A percentile compares a stretch with the other conserved stretches of the same genome.
Evolutionary conservation across 1,140 invertebrate species (phyloP).

Genomic region (Agrilus planipennis): DNA sequence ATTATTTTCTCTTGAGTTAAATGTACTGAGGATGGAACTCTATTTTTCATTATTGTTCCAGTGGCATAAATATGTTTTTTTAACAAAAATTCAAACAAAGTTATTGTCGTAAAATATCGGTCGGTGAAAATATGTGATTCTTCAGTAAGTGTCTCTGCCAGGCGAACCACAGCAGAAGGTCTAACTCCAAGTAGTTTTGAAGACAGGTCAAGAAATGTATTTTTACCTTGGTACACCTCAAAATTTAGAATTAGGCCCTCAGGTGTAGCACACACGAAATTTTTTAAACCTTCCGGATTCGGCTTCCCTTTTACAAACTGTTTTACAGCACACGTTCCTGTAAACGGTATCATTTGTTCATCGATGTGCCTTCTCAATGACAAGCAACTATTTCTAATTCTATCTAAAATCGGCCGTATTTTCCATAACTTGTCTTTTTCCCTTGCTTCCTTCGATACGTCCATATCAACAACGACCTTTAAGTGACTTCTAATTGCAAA

Average conservation of each 20-base stretch:
- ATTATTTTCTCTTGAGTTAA: neutral
- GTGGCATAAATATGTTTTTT: neutral
- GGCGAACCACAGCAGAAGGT: neutral
- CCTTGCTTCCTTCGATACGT: neutral
- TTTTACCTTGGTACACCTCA: neutral
- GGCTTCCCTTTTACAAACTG: constrained; percentile 1
- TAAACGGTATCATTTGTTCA: constrained; percentile 6
- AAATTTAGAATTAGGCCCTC: neutral
- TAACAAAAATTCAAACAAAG: too few relatives aligned
- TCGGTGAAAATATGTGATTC: too few relatives aligned
- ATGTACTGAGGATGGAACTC: neutral
- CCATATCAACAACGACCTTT: neutral
- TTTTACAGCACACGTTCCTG: neutral
- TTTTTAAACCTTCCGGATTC: neutral
- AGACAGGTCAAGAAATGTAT: too few relatives aligned
- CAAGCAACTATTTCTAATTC: neutral
- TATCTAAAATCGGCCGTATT: neutral
- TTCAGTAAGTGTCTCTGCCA: neutral
- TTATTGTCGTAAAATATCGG: too few relatives aligned
- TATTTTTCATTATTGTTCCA: neutral
- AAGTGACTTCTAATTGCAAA: constrained; percentile 11
- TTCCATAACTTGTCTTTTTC: neutral
- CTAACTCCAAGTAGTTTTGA: too few relatives aligned
- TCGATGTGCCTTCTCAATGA: neutral
- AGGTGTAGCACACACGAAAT: constrained; percentile 1